Percentiles rank a stretch among this genome's conserved stretches.
These are phyloP conservation scores for Sitta carolinensis DNA, from an alignment of 2,797 vertebrate species.

Conservation along the genomic window DNA sequence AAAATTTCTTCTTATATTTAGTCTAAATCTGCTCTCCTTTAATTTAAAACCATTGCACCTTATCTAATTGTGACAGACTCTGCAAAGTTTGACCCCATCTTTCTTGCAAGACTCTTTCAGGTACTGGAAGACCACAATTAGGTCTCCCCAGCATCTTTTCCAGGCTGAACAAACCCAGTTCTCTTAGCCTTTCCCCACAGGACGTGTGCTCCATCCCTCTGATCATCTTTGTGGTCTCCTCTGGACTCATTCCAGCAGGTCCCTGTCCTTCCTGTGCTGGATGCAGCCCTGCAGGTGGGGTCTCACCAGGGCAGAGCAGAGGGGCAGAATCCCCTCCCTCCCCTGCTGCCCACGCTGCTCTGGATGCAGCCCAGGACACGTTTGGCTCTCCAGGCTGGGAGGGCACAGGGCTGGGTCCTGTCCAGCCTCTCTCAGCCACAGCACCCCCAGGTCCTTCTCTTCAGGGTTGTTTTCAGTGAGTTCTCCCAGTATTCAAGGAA, in stretches of 20 bases:
- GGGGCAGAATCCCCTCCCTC: not conserved
- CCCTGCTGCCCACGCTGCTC: rapidly evolving
- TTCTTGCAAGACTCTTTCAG: not conserved
- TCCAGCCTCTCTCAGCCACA: not conserved
- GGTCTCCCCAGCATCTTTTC: not conserved
- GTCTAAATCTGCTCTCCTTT: not conserved
- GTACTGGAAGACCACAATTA: not conserved
- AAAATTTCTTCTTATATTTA: not conserved
- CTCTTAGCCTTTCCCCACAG: not conserved
- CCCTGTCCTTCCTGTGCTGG: not conserved
- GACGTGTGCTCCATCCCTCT: not conserved
- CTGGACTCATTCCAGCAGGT: rapidly evolving
- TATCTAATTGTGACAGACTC: not conserved
- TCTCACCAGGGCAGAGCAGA: not conserved
- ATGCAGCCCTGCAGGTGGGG: not conserved
- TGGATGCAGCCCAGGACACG: rapidly evolving
- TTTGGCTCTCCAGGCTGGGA: not conserved
- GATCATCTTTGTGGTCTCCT: not conserved
- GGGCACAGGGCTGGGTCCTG: not conserved
- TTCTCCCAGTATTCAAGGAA: not conserved
- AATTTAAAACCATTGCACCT: not conserved
- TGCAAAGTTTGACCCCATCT: not conserved
- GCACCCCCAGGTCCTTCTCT: not conserved
- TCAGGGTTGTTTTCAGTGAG: not conserved
- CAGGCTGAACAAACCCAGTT: not conserved